Base-by-base conservation (phyloP, 2,888 invertebrate genomes). In the Prosapia bicincta region DNA sequence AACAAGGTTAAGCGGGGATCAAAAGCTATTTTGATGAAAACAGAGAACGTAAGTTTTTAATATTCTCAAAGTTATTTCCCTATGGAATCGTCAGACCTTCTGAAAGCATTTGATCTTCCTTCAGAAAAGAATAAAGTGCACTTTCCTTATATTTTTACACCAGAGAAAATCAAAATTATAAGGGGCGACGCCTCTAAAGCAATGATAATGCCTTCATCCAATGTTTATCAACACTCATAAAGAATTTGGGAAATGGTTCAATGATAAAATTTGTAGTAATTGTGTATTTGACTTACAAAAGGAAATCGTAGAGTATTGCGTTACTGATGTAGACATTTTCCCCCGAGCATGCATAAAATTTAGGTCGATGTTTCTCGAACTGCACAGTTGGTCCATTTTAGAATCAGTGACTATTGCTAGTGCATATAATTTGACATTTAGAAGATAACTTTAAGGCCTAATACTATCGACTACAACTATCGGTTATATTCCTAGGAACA, bases 91-190 rank as follows among this genome's bases (percentile, higher is more conserved):
- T 54, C 77, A 0, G 74, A 72, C 25, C 32, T 83, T 6, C 81
- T 81, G 3, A 81, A 82, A 78, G 79, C 81, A 2, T 81, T 83
- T 71, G 81, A 78, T 26, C 75, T 83, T 7, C 76, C 67, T 3
- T 76, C 71, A 0, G 68, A 71, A 9, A 38, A 74, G 1, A 79
- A 78, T 38, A 82, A 82, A 76, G 80, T 81, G 0, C 79, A 79
- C 69, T 82, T 82, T 77, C 82, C 81, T 3, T 80, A 78, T 74
- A 68, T 80, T 3, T 82, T 82, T 71, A 82, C 66, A 81, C 6
- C 9, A 72, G 72, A 0, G 79, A 76, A 54, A 82, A 82, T 76
- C 69, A 72, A 28, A 76, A 80, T 71, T 82, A 82, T 74, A 73
- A 79, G 3, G 82, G 81, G 70, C 76, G 1, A 26, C 81, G 3